phyloP scores from a whole-genome alignment of 64 coral and sea anemone species.

The Stylophora pistillata region DNA sequence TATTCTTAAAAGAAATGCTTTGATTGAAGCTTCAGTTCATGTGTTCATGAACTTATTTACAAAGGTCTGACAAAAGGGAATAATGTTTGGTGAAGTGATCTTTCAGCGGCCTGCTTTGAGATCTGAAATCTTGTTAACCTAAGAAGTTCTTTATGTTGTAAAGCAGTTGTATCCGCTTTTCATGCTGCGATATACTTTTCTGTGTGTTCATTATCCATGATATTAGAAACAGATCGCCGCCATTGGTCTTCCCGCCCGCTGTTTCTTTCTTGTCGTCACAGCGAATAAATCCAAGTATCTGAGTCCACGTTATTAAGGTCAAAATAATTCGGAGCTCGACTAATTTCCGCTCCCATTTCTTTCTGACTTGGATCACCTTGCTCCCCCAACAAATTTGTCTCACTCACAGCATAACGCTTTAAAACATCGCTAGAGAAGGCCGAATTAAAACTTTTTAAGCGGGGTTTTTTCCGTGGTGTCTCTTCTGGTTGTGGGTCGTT shows the following conservation, averaged over 20 bases:
- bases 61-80: background rate
- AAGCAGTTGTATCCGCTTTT: background rate
- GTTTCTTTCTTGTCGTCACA: background rate
- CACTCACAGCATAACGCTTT: constrained; percentile 74
- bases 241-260: constrained; percentile 23
- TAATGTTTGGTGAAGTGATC: background rate
- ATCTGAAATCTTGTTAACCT: background rate
- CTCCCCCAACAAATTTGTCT: constrained; percentile 70
- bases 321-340: constrained; percentile 64
- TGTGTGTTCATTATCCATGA: background rate
- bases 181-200: constrained; percentile 14
- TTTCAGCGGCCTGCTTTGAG: constrained; percentile 44
- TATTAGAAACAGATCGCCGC: background rate
- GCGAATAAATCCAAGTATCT: constrained; percentile 52
- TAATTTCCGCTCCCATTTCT: constrained; percentile 26
- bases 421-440: constrained; percentile 71
- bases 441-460: constrained; percentile 74
- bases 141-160: background rate
- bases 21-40: background rate
- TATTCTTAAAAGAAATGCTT: background rate
- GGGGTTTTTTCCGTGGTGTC: constrained; percentile 2
- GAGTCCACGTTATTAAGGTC: constrained; percentile 79
- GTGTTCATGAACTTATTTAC: background rate
- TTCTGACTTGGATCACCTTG: background rate
- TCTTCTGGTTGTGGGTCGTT: background rate